Conservation (phyloP, 2,113 vertebrate species). For the Riparia riparia region DNA sequence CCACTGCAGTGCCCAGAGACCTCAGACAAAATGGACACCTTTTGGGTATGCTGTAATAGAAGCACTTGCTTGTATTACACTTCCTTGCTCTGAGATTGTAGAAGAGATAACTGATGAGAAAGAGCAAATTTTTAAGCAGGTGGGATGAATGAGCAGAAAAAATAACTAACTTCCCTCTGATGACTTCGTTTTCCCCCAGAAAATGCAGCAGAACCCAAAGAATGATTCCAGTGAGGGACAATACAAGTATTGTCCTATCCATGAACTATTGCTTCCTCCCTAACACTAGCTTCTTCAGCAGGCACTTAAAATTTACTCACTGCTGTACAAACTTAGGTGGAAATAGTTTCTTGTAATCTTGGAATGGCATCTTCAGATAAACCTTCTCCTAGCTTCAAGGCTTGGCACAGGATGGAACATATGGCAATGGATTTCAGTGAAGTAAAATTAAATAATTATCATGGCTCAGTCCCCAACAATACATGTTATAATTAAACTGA, state of each 20-base stretch:
- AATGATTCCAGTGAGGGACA: background rate
- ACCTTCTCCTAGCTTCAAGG: background rate
- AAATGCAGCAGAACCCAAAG: background rate
- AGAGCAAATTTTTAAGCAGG: background rate
- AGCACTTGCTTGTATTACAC: background rate
- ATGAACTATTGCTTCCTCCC: background rate
- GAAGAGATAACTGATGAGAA: background rate
- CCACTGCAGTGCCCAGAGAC: background rate
- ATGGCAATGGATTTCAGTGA: background rate
- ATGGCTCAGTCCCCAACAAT: background rate
- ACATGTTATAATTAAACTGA: conserved; percentile 34
- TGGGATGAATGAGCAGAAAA: background rate
- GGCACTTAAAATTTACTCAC: background rate
- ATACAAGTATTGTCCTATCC: background rate
- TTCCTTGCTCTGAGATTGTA: background rate
- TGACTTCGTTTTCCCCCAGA: background rate
- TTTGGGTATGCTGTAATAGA: background rate
- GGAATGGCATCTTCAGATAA: background rate
- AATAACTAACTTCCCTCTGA: background rate
- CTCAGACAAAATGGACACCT: background rate
- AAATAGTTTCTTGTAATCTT: background rate
- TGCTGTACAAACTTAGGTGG: background rate
- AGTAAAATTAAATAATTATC: background rate
- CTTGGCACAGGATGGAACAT: background rate
- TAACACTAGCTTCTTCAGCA: background rate